Percentiles rank a stretch among this genome's conserved stretches.
Conservation (phyloP, 2,797 vertebrate genomes). For the Acrossocheilus fasciatus region DNA sequence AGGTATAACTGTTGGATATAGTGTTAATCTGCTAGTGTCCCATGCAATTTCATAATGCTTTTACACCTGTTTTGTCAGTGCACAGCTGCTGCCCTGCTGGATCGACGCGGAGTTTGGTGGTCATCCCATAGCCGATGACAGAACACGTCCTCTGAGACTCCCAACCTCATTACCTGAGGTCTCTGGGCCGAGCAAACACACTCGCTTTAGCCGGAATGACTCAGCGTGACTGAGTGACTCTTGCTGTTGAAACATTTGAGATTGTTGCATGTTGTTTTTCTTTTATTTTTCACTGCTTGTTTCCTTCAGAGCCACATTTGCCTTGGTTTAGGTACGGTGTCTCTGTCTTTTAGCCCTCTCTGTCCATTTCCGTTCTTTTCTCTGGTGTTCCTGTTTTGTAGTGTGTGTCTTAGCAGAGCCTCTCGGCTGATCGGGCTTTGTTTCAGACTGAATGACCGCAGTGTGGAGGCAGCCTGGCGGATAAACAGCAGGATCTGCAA, state of each 20-base stretch:
- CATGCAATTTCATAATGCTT: not conserved
- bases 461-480: slow-evolving; percentile 51
- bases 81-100: not conserved
- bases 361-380: slow-evolving; percentile 14
- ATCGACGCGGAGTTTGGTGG: not conserved
- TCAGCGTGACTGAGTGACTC: not conserved
- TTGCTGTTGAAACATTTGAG: slow-evolving; percentile 14
- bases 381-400: slow-evolving; percentile 27
- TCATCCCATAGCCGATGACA: not conserved
- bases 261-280: not conserved
- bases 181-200: not conserved
- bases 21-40: not conserved
- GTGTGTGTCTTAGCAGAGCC: slow-evolving; percentile 16
- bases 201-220: not conserved
- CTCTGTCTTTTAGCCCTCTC: not conserved
- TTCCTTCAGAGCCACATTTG: not conserved
- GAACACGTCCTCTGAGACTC: slow-evolving; percentile 3
- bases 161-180: not conserved
- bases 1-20: not conserved
- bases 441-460: slow-evolving; percentile 51
- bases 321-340: not conserved
- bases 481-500: slow-evolving; percentile 47
- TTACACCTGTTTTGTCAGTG: not conserved
- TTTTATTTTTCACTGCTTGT: not conserved
- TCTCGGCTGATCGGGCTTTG: slow-evolving; percentile 43